A percentile compares a stretch with the other conserved stretches of the same genome.
These are phyloP conservation scores for Cotesia glomerata DNA, from an alignment of 1,140 invertebrate genomes.

Conservation along the genomic window DNA sequence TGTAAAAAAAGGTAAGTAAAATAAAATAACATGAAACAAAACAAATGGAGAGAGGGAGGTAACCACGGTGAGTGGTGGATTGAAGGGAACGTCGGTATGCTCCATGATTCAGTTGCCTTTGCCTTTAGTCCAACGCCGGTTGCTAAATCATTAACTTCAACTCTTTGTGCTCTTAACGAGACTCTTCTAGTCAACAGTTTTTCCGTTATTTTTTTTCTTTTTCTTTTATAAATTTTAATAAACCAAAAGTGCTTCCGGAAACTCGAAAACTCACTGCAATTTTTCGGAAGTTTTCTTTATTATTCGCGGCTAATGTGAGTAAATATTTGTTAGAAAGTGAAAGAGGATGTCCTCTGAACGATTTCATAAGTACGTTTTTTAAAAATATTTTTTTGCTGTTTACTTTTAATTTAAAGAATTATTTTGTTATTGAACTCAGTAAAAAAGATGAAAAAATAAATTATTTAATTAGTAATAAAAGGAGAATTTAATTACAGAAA, in stretches of 20 bases:
- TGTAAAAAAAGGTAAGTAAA: constrained; percentile 7
- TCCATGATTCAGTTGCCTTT: constrained; percentile 24
- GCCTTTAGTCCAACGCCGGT: constrained; percentile 17
- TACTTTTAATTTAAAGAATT: neutral
- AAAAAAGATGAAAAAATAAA: too few relatives aligned
- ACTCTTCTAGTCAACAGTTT: neutral
- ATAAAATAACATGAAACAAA: neutral
- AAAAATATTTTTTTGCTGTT: constrained; percentile 5
- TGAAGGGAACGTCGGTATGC: constrained; percentile 9
- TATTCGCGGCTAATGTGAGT: neutral
- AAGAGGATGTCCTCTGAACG: constrained; percentile 55
- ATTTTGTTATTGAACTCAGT: neutral
- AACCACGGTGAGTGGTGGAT: constrained; percentile 16
- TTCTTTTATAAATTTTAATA: neutral
- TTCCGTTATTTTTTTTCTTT: too few relatives aligned
- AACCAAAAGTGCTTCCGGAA: too few relatives aligned
- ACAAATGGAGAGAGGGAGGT: constrained; percentile 2
- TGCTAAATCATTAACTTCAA: constrained; percentile 1
- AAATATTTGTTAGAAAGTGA: neutral
- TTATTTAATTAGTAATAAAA: too few relatives aligned
- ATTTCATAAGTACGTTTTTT: constrained; percentile 59
- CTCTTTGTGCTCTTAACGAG: neutral
- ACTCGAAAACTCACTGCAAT: too few relatives aligned
- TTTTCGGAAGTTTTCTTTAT: neutral
- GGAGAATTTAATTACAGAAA: neutral